phyloP scores from a whole-genome alignment of 1,140 invertebrate species.

The Vanessa tameamea region DNA sequence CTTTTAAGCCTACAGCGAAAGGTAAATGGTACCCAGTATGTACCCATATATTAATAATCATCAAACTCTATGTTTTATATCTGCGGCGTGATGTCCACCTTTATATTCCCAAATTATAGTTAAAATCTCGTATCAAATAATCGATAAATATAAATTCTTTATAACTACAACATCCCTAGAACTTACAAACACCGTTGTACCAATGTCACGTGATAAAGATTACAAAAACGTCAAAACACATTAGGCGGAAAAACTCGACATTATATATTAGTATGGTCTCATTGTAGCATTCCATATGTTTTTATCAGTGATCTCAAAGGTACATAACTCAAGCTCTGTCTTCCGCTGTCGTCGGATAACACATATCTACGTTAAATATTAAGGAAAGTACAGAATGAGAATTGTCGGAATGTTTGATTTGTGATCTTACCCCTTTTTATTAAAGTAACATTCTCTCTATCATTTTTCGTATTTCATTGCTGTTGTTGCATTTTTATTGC shows the following conservation, averaged over 20 bases:
- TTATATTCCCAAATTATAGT: no score
- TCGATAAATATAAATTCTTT: no score
- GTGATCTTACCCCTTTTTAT: background rate
- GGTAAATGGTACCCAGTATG: no score
- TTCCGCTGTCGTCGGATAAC: constrained; percentile 26
- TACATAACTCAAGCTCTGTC: constrained; percentile 16
- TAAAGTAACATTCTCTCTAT: background rate
- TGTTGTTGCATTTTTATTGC: no score
- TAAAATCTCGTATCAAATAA: no score
- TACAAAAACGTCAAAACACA: background rate
- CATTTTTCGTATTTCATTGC: no score
- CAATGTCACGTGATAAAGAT: background rate
- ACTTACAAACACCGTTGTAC: background rate
- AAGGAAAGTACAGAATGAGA: constrained; percentile 20
- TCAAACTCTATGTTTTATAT: no score
- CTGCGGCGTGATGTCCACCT: no score
- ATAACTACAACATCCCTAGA: no score
- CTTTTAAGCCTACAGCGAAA: no score
- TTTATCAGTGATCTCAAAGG: constrained; percentile 20
- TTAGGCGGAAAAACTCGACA: background rate
- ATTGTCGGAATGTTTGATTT: constrained; percentile 17
- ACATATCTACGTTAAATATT: constrained; percentile 16
- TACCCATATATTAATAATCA: no score
- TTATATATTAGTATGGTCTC: background rate
- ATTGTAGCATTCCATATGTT: constrained; percentile 2